These are phyloP conservation scores for Tupiocoris notatus DNA, from an alignment of 2,888 invertebrate species.

Conservation along the genomic window DNA sequence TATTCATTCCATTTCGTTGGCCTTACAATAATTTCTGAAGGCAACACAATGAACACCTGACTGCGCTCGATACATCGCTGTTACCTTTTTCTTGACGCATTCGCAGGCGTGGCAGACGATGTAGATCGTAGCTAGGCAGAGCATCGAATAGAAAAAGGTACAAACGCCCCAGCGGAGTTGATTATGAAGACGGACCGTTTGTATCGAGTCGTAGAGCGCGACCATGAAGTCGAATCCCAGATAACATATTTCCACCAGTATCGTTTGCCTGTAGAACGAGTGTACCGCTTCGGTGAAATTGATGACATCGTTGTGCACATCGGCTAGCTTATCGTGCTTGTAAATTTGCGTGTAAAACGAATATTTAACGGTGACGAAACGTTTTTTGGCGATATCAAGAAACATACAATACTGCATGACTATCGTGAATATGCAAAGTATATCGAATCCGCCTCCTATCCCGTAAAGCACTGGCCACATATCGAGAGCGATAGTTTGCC, in stretches of 20 bases:
- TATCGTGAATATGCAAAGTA: not conserved
- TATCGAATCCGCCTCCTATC: not conserved
- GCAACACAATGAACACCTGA: too few species aligned
- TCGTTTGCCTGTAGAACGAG: not conserved
- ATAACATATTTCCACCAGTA: not conserved
- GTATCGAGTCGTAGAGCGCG: constrained; percentile 12
- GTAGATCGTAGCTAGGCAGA: not conserved
- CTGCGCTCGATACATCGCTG: too few species aligned
- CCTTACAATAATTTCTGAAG: too few species aligned
- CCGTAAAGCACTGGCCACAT: not conserved
- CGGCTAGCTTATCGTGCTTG: not conserved
- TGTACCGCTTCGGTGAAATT: not conserved
- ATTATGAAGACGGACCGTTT: not conserved
- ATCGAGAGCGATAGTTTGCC: not conserved
- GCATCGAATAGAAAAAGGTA: not conserved
- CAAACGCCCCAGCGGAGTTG: not conserved
- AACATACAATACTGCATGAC: not conserved
- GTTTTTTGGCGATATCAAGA: constrained; percentile 4
- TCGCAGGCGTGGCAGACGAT: not conserved
- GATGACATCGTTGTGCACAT: constrained; percentile 2
- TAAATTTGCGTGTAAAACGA: not conserved
- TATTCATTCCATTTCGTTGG: too few species aligned
- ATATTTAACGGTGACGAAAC: not conserved
- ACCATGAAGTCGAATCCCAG: constrained; percentile 1
- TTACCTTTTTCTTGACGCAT: not conserved